Evolutionary conservation across 1,140 invertebrate species (phyloP), one percentile per base, ranked within the genome.

Genomic region (Drosophila leontia): DNA sequence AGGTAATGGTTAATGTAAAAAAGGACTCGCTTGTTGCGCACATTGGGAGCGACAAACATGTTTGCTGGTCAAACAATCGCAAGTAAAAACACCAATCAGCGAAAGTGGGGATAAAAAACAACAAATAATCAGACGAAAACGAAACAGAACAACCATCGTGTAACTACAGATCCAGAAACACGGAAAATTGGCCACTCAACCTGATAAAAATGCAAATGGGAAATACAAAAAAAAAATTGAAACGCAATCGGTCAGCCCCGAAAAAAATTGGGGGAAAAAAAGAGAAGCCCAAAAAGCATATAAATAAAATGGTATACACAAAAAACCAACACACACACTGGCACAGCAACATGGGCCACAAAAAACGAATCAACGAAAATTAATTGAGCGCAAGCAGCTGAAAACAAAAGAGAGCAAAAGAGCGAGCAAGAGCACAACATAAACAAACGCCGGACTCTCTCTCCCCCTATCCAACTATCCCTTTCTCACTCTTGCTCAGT

Each of bases 291-390:
- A 59, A 71, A 84, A 75, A 80, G 65, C 71, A 74, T 69, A 88
- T 71, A 71, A 75, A 86, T 78, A 83, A 87, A 88, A 84, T 84
- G 68, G 84, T 87, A 87, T 87, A 87, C 84, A 87, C 77, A 87
- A 87, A 88, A 87, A 88, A 75, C 72, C 65, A 75, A 63, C 77
- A 77, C 58, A 70, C 45, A 75, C 42, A 53, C 67, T 60, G 55
- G 41, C 23, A 45, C 59, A 29, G 56, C 42, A 37, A 69, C 55
- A 48, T 56, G 35, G 59, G 59, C 62, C 67, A 82, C 77, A 85
- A 84, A 80, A 88, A 88, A 84, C 80, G 83, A 87, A 88, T 83
- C 84, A 87, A 87, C 83, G 85, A 90, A 84, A 87, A 84, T 88
- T 88, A 88, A 88, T 88, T 88, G 84, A 88, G 84, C 84, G 77